These are phyloP conservation scores for Mungos mungo DNA, from an alignment of 2,113 vertebrate species.

Conservation along the genomic window DNA sequence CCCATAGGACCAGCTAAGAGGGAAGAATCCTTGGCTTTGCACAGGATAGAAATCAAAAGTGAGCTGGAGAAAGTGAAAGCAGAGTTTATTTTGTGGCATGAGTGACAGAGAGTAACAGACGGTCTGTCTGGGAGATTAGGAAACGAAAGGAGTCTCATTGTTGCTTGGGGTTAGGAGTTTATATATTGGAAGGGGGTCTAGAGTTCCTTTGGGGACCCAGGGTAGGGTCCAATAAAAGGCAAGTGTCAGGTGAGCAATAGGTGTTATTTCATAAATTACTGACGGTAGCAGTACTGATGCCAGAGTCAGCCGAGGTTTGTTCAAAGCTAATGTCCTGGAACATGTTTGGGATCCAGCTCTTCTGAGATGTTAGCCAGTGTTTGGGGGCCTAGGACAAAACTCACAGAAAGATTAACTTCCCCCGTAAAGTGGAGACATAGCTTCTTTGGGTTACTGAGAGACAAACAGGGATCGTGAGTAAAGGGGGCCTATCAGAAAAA, in stretches of 20 bases:
- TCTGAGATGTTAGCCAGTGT: background rate
- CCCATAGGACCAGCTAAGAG: background rate
- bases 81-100: background rate
- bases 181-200: background rate
- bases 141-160: background rate
- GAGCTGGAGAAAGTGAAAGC: background rate
- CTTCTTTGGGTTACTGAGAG: background rate
- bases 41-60: background rate
- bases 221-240: background rate
- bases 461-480: background rate
- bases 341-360: background rate
- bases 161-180: background rate
- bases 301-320: background rate
- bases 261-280: background rate
- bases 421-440: background rate
- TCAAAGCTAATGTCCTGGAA: background rate
- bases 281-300: background rate
- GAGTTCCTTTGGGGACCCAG: background rate
- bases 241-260: background rate
- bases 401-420: background rate
- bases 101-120: background rate
- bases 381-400: background rate
- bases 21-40: background rate
- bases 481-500: background rate
- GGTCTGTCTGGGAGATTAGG: background rate